Base-by-base conservation (phyloP, 1,140 invertebrate species). In the Centruroides vittatus region DNA sequence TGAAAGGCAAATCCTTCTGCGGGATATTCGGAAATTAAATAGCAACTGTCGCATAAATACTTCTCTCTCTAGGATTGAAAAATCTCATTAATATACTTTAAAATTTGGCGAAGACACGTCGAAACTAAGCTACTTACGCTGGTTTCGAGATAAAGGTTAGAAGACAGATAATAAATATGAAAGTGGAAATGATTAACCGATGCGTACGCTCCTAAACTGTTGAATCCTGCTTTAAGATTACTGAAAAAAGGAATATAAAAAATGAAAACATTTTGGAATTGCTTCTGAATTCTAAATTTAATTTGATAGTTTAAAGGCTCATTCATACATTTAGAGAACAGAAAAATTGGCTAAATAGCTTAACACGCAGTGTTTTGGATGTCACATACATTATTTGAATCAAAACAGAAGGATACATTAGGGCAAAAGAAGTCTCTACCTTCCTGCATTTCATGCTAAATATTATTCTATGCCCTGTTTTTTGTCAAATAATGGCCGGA, bases 111-210 rank as follows among this genome's bases (percentile, higher is more conserved):
- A 23, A 23, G 23, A 23, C 23, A 23, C 49, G 57, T 8, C 58
- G n/a, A 12, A 64, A 62, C 74, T 70, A 47, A 59, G 23, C 53
- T 68, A 79, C 77, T 78, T 75, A 85, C 83, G 65, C 78, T 76
- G 67, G 68, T 74, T 75, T 88, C 86, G 8, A 86, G 73, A 58
- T 78, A 76, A 64, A 88, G 77, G 55, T 74, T 72, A 49, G 79
- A 69, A 46, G 80, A 74, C 49, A 87, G 73, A 67, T 87, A 82
- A 70, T 85, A 86, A 1, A 83, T 69, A 74, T 89, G 87, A 70
- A 82, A 83, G 70, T 90, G 86, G 47, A 85, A 77, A 74, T 89
- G 86, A 74, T 89, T 89, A 0, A 90, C 84, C 41, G 86, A 88
- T 50, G 86, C 85, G 72, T 81, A 79, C 23, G 80, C 86, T 75